These are phyloP conservation scores for Oreochromis tanganicae DNA, from an alignment of 2,113 vertebrate species.

Conservation along the genomic window DNA sequence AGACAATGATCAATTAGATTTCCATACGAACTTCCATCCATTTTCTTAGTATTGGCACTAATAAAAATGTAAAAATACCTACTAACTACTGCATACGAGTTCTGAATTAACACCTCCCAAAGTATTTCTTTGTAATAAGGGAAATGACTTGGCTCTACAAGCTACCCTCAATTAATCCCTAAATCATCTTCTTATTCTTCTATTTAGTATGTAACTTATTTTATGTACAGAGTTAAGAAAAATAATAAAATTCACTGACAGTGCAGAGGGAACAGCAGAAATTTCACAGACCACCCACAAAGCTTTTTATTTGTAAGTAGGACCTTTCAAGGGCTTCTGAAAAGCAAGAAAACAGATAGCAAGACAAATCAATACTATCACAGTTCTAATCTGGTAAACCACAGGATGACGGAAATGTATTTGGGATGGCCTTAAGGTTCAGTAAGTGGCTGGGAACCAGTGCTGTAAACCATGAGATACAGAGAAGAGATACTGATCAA, in stretches of 20 bases:
- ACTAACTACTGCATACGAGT: not conserved
- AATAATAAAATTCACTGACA: not conserved
- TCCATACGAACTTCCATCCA: too few relatives aligned
- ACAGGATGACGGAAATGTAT: constrained; percentile 28
- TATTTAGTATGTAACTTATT: not conserved
- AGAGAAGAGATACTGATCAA: constrained; percentile 38
- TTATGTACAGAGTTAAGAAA: not conserved
- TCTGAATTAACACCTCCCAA: not conserved
- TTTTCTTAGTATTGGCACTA: not conserved
- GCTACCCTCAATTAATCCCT: not conserved
- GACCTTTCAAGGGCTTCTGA: not conserved
- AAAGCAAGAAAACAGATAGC: constrained; percentile 22
- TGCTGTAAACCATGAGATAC: constrained; percentile 28
- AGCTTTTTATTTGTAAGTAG: not conserved
- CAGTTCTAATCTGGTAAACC: constrained; percentile 26
- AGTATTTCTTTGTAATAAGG: not conserved
- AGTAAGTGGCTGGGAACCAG: constrained; percentile 38
- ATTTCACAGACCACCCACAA: constrained; percentile 38
- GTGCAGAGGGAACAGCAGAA: not conserved
- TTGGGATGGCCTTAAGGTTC: constrained; percentile 27
- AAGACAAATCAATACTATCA: constrained; percentile 33
- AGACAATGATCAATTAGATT: not conserved
- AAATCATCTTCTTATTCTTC: not conserved
- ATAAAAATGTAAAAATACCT: not conserved
- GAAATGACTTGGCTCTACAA: not conserved